phyloP scores from a whole-genome alignment of 2,797 vertebrate species.

The Aulostomus chinensis region DNA sequence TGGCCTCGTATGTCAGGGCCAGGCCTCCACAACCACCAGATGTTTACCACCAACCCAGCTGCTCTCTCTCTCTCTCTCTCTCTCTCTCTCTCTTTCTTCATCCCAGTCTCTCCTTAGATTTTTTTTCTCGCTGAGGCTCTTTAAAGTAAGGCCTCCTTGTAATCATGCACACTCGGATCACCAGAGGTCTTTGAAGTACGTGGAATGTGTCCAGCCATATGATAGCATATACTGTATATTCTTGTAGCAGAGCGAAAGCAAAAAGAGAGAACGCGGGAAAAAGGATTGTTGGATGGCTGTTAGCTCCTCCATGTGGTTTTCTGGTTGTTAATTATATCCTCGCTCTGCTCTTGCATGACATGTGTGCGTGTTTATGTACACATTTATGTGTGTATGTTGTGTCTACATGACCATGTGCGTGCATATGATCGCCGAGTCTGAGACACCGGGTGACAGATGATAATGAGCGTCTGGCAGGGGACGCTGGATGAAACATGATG shows the following conservation, averaged over 20 bases:
- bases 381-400: slow-evolving; percentile 17
- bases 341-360: slow-evolving; percentile 4
- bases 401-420: slow-evolving; percentile 16
- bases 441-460: slow-evolving; percentile 46
- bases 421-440: slow-evolving; percentile 9
- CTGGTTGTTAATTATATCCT: slow-evolving; percentile 50
- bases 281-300: slow-evolving; percentile 21
- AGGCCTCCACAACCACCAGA: slow-evolving; percentile 64
- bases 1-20: slow-evolving; percentile 50
- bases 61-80: slow-evolving; percentile 55
- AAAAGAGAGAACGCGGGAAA: slow-evolving; percentile 42
- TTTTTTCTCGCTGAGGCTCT: slow-evolving; percentile 29
- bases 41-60: slow-evolving; percentile 74
- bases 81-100: slow-evolving; percentile 20
- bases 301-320: slow-evolving; percentile 45
- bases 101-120: slow-evolving; percentile 31
- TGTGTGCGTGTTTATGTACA: slow-evolving; percentile 7
- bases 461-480: slow-evolving; percentile 32
- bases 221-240: slow-evolving; percentile 48
- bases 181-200: slow-evolving; percentile 66
- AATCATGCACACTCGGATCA: slow-evolving; percentile 66
- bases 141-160: slow-evolving; percentile 68
- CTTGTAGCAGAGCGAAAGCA: slow-evolving; percentile 43
- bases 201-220: slow-evolving; percentile 65
- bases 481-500: slow-evolving; percentile 15